phyloP scores from a whole-genome alignment of 2,113 vertebrate genomes.

The Stercorarius parasiticus region DNA sequence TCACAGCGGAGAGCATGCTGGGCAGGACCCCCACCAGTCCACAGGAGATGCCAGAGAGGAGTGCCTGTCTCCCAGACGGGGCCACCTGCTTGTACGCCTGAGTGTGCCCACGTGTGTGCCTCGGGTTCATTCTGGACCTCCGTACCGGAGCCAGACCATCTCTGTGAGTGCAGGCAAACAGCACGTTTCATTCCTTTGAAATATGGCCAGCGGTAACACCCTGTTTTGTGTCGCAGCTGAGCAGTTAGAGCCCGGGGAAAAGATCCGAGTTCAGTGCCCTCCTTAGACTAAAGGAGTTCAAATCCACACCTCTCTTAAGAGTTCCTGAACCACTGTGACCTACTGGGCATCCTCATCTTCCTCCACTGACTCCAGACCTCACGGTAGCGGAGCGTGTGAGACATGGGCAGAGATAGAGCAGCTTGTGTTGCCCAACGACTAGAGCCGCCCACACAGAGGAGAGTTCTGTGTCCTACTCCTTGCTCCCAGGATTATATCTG shows the following conservation, averaged over 20 bases:
- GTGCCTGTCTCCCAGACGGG: neutral
- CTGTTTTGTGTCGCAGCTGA: neutral
- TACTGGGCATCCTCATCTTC: neutral
- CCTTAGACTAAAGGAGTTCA: neutral
- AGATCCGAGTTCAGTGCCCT: neutral
- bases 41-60: neutral
- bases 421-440: neutral
- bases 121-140: neutral
- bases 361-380: neutral
- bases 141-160: neutral
- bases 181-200: neutral
- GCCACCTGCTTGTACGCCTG: neutral
- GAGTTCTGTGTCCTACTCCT: neutral
- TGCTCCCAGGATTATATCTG: neutral
- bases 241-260: neutral
- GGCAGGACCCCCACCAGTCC: neutral
- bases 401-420: neutral
- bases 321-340: neutral
- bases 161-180: neutral
- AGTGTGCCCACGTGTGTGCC: accelerated
- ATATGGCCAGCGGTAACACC: accelerated
- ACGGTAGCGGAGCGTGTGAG: neutral
- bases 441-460: neutral
- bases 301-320: neutral
- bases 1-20: neutral